Percentiles rank a stretch among this genome's conserved stretches.
Evolutionary conservation across 2,113 vertebrate genomes (phyloP).

Genomic region (Theristicus caerulescens): DNA sequence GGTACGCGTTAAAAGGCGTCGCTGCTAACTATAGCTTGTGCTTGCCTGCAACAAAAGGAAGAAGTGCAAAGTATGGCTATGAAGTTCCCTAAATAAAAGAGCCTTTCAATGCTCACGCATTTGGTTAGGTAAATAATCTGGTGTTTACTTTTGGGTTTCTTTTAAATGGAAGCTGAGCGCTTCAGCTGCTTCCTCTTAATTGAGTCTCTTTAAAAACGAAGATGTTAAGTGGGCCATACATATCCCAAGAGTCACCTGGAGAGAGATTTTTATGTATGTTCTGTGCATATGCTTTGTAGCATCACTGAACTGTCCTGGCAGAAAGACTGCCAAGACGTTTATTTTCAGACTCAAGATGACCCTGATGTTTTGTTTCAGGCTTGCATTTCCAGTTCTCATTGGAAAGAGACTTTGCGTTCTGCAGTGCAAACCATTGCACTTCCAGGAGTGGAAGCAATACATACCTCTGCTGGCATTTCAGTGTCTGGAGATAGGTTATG

Average conservation of each 20-base stretch:
- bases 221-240: background rate
- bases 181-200: background rate
- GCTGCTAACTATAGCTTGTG: background rate
- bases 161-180: background rate
- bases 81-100: background rate
- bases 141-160: background rate
- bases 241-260: background rate
- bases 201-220: background rate
- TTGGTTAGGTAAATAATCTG: background rate
- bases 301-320: background rate
- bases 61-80: accelerated
- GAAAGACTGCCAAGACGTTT: background rate
- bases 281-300: background rate
- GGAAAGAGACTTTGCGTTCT: background rate
- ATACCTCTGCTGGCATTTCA: background rate
- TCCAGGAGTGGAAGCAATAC: accelerated
- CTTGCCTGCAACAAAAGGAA: background rate
- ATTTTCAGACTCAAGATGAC: background rate
- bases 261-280: background rate
- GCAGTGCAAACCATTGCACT: background rate
- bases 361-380: background rate
- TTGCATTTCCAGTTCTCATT: accelerated
- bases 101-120: accelerated
- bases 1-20: background rate
- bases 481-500: background rate